phyloP scores from a whole-genome alignment of 2,797 vertebrate species.

The Ficedula albicollis region DNA sequence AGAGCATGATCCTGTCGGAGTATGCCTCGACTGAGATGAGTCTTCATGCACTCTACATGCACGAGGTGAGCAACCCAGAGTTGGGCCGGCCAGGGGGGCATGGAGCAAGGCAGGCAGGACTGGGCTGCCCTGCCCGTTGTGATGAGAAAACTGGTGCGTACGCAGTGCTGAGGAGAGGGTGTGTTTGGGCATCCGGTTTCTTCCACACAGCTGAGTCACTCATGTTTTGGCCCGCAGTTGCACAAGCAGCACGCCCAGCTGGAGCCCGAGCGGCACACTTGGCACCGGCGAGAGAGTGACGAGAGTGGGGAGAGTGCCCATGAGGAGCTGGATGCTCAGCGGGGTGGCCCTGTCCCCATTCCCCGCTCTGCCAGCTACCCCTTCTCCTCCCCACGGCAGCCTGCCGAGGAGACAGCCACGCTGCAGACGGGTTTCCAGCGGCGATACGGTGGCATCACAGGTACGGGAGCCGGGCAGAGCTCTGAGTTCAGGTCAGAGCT shows the following conservation, averaged over 20 bases:
- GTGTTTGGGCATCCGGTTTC: neutral
- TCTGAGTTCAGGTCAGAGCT: neutral
- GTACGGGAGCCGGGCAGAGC: constrained; percentile 57
- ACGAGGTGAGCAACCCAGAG: constrained; percentile 83
- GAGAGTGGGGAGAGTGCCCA: constrained; percentile 92
- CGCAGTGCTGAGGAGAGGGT: neutral
- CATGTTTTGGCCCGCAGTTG: constrained; percentile 72
- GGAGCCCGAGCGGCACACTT: constrained; percentile 90
- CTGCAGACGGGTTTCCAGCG: constrained; percentile 81
- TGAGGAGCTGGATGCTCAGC: constrained; percentile 78
- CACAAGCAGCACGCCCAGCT: constrained; percentile 92
- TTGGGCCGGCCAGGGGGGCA: neutral
- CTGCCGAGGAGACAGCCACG: constrained; percentile 78
- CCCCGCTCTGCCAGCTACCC: constrained; percentile 88
- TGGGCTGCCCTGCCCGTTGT: neutral
- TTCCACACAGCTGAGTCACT: neutral
- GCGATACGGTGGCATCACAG: constrained; percentile 82
- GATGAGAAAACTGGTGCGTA: neutral
- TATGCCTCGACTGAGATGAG: constrained; percentile 98
- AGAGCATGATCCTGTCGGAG: constrained; percentile 93
- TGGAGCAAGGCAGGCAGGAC: neutral
- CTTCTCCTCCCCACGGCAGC: constrained; percentile 67
- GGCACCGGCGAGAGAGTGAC: constrained; percentile 95
- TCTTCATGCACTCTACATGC: constrained; percentile 96
- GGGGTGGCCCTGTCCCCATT: constrained; percentile 67